These are phyloP conservation scores for Corythornis madagascariensis DNA, from an alignment of 2,113 vertebrate genomes.

Conservation along the genomic window DNA sequence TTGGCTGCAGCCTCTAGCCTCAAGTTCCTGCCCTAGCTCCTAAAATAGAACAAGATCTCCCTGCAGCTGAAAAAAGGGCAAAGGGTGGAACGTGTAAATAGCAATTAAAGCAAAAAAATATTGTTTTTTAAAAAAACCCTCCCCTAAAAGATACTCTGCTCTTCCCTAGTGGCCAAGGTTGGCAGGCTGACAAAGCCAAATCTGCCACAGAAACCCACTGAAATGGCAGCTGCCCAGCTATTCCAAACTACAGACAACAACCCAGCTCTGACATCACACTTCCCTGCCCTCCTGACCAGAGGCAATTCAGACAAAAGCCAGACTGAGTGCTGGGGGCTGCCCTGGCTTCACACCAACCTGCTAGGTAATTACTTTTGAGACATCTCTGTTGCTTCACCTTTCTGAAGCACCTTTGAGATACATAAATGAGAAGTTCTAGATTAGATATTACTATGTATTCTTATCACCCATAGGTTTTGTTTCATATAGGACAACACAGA, in stretches of 20 bases:
- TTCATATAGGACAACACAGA: background rate
- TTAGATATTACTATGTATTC: background rate
- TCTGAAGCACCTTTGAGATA: background rate
- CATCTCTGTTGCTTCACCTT: background rate
- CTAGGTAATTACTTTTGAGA: background rate
- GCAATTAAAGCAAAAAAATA: conserved; percentile 18
- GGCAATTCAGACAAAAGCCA: background rate
- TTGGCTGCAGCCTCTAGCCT: conserved; percentile 9
- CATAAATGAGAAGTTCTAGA: background rate
- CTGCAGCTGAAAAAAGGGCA: conserved; percentile 28
- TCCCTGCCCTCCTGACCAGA: background rate
- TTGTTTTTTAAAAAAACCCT: background rate
- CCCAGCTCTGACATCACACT: background rate
- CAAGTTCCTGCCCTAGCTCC: conserved; percentile 32
- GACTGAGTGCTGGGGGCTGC: background rate
- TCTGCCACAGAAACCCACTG: background rate
- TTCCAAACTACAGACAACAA: background rate
- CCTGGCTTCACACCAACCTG: background rate
- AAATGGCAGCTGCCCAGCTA: background rate
- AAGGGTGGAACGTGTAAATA: background rate
- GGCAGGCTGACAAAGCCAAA: background rate
- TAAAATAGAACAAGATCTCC: conserved; percentile 51
- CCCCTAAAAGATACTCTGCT: background rate
- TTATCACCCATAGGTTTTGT: background rate
- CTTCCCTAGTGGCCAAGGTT: background rate